Base-by-base conservation (phyloP, 2,797 vertebrate genomes). In the Coccyzus lansbergi region DNA sequence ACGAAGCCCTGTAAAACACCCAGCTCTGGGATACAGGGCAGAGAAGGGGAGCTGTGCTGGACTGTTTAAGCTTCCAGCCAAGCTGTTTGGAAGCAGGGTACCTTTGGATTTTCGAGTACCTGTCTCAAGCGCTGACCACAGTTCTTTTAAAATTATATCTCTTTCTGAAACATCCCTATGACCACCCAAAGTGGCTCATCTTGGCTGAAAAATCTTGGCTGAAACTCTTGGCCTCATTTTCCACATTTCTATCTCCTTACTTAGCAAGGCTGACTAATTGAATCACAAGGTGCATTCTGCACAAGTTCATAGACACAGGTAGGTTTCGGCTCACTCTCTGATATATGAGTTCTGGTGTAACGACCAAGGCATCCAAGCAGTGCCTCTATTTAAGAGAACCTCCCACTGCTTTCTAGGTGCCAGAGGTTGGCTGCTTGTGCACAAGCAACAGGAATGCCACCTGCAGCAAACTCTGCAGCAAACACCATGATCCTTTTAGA, bases 81-180 rank as follows among this genome's bases (percentile, higher is more conserved):
- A 62, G 78, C 17, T 68, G 44, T 60, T 15, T 0, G 2, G 72
- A 81, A 78, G 29, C 51, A 19, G 0, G 1, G 31, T 9, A 40
- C 29, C 59, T 83, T 38, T 24, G n/a, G 19, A 58, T 81, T 80
- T 60, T 49, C 49, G 28, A 42, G 19, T n/a, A 82, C 16, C 51
- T 20, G 40, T 28, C 49, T 63, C 4, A 0, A 65, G 52, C 36
- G 15, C 15, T 7, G 15, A 69, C 15, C 48, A 28, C 15, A 15
- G 33, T 6, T 36, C 24, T 58, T 78, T 75, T 65, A 83, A 58
- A 81, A 81, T 29, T 6, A 44, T 0, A 4, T 9, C 18, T 28
- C 17, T 20, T 69, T 62, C 40, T 1, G 2, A 72, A 93, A 68
- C 3, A 21, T 22, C 59, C 67, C 38, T 25, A 92, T 44, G 21